These are phyloP conservation scores for Stichopus chloronotus DNA, from an alignment of 35 echinoderm and acorn worm genomes.

Conservation along the genomic window DNA sequence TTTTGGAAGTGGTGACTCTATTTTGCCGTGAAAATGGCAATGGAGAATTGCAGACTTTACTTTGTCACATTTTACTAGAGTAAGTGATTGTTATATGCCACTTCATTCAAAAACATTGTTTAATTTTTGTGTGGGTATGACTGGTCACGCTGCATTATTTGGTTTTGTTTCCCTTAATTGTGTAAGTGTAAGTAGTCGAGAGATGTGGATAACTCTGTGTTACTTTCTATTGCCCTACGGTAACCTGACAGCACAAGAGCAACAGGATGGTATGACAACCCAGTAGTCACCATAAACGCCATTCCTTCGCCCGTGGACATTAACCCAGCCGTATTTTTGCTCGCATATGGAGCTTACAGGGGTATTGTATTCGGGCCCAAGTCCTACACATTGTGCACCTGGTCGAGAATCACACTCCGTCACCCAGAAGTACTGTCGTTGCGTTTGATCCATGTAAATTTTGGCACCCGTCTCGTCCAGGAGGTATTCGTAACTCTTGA, in stretches of 20 bases:
- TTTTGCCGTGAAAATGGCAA: too few species aligned
- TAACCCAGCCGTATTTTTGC: conserved; percentile 39
- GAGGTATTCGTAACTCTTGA: neutral
- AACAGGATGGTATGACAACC: conserved; percentile 35
- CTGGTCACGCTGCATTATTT: too few species aligned
- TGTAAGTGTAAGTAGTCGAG: too few species aligned
- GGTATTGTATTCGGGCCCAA: neutral
- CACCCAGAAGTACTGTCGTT: conserved; percentile 13
- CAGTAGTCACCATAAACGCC: conserved; percentile 6
- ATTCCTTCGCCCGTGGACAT: neutral
- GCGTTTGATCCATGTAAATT: neutral
- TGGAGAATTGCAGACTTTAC: too few species aligned
- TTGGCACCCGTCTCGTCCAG: neutral
- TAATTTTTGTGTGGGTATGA: too few species aligned
- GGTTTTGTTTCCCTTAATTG: too few species aligned
- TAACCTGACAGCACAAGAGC: conserved; percentile 17
- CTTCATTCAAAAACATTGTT: too few species aligned
- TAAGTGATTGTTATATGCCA: too few species aligned
- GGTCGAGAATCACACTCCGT: conserved; percentile 31
- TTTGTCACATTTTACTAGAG: too few species aligned
- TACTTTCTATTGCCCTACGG: neutral
- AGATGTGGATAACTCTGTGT: too few species aligned
- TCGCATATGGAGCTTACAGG: neutral
- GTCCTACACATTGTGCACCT: neutral
- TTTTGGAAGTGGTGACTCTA: too few species aligned